Percentiles rank a stretch among this genome's conserved stretches.
Evolutionary conservation across 2,797 vertebrate species (phyloP).

Genomic region (Characodon lateralis): DNA sequence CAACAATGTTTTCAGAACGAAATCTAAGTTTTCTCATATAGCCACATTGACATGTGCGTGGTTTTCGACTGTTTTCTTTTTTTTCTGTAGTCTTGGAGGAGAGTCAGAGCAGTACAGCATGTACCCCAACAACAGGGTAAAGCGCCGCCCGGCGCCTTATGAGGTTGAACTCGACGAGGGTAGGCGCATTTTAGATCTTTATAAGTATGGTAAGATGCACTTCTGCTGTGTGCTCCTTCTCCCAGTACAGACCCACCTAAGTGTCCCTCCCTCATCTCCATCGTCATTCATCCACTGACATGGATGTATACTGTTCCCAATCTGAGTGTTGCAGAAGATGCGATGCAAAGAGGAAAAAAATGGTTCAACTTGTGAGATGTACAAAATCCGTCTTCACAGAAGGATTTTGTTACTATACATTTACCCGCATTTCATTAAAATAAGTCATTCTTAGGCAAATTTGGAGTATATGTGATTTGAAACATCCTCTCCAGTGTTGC

Average conservation of each 20-base stretch:
- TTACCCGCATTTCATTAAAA: slow-evolving; percentile 49
- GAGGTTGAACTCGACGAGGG: slow-evolving; percentile 94
- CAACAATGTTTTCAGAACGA: not conserved
- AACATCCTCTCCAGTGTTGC: slow-evolving; percentile 62
- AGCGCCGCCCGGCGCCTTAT: slow-evolving; percentile 92
- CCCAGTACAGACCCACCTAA: slow-evolving; percentile 49
- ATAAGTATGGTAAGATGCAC: slow-evolving; percentile 79
- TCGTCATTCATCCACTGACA: slow-evolving; percentile 69
- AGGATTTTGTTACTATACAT: slow-evolving; percentile 29
- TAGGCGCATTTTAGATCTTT: slow-evolving; percentile 84
- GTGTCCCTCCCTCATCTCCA: slow-evolving; percentile 60
- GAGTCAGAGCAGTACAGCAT: slow-evolving; percentile 93
- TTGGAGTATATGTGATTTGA: slow-evolving; percentile 57
- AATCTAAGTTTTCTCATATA: not conserved
- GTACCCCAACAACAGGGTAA: slow-evolving; percentile 90
- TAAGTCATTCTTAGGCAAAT: slow-evolving; percentile 36
- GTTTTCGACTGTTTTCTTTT: slow-evolving; percentile 54
- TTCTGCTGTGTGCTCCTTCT: slow-evolving; percentile 77
- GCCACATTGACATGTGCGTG: slow-evolving; percentile 19
- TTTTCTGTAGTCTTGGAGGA: slow-evolving; percentile 83
- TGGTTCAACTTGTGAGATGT: slow-evolving; percentile 28
- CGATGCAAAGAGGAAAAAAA: slow-evolving; percentile 22
- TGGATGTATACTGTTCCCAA: slow-evolving; percentile 46
- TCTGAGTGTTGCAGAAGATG: slow-evolving; percentile 56
- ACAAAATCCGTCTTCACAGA: slow-evolving; percentile 35